Evolutionary conservation across 2,888 invertebrate species (phyloP).

Genomic region (Taenaris catops): DNA sequence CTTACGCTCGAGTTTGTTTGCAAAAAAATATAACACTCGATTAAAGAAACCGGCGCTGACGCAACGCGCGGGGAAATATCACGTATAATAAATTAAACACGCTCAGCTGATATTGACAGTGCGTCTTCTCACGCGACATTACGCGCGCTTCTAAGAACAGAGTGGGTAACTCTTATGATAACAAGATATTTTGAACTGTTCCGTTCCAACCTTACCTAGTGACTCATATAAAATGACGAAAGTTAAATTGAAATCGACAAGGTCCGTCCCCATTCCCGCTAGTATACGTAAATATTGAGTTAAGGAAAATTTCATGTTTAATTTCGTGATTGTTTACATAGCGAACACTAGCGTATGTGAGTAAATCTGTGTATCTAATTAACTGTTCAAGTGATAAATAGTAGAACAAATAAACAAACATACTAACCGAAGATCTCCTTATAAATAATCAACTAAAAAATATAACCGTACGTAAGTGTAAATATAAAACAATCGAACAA

Average conservation of each 20-base stretch:
- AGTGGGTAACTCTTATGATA: conserved; percentile 41
- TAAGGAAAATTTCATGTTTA: conserved; percentile 49
- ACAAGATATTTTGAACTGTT: conserved; percentile 39
- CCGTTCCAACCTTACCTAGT: conserved; percentile 40
- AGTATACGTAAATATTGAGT: conserved; percentile 33
- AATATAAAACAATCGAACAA: conserved; percentile 19
- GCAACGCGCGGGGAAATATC: conserved; percentile 49
- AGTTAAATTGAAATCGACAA: conserved; percentile 69
- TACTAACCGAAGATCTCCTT: conserved; percentile 22
- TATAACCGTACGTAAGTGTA: conserved; percentile 6
- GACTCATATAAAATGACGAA: conserved; percentile 77
- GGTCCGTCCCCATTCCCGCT: conserved; percentile 40
- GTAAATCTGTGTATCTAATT: conserved; percentile 20
- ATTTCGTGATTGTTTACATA: conserved; percentile 31
- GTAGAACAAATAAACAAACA: conserved; percentile 11
- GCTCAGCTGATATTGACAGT: conserved; percentile 65
- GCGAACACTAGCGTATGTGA: conserved; percentile 17
- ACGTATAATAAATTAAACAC: conserved; percentile 34
- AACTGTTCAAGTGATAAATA: too few relatives aligned
- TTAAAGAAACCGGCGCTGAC: conserved; percentile 36
- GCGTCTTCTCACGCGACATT: conserved; percentile 29
- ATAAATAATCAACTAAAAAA: conserved; percentile 10
- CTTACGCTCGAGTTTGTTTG: conserved; percentile 33
- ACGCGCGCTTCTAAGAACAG: conserved; percentile 36
- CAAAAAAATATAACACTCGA: conserved; percentile 28